Evolutionary conservation across 1,140 invertebrate genomes (phyloP).

Genomic region (Acromyrmex charruanus): DNA sequence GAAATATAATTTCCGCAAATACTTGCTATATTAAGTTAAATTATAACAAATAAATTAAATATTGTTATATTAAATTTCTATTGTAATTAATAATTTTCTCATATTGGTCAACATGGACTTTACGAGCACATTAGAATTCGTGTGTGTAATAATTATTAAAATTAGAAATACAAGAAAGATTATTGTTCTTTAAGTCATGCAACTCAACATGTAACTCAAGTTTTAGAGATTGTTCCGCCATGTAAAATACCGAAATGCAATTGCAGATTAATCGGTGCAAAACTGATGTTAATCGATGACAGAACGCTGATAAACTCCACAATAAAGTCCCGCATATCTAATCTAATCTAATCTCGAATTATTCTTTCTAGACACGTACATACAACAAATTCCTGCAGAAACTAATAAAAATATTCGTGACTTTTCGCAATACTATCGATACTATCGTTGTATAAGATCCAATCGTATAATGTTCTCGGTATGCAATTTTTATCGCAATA

Average conservation of each 20-base stretch:
- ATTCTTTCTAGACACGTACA: constrained; percentile 2
- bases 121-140: not conserved
- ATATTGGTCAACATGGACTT: not conserved
- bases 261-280: not conserved
- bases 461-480: constrained; percentile 9
- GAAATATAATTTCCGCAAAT: not conserved
- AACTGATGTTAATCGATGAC: not conserved
- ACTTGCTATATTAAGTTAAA: not conserved
- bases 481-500: constrained; percentile 23
- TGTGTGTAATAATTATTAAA: no score
- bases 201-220: not conserved
- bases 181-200: not conserved
- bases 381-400: not conserved
- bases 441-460: constrained; percentile 17
- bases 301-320: not conserved
- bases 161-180: constrained; percentile 2
- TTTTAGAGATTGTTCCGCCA: not conserved
- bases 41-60: not conserved
- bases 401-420: constrained; percentile 32
- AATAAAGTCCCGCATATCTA: not conserved
- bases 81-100: not conserved
- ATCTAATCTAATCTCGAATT: constrained; percentile 50
- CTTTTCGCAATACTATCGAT: not conserved
- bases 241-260: constrained; percentile 25
- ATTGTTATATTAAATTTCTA: not conserved